phyloP scores from a whole-genome alignment of 2,797 vertebrate species.

The Phoeniculus purpureus region DNA sequence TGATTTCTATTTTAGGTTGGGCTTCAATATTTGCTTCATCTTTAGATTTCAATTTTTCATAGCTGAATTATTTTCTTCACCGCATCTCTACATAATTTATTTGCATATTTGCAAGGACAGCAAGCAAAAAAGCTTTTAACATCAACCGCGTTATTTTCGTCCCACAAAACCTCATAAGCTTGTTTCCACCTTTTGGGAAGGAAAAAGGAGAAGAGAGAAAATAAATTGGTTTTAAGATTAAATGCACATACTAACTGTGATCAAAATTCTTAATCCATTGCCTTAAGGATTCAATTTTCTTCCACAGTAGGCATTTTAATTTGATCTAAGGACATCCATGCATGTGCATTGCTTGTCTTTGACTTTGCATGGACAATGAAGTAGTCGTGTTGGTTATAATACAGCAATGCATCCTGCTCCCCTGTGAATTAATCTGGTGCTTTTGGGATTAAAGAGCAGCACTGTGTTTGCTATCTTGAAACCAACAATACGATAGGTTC shows the following conservation, averaged over 20 bases:
- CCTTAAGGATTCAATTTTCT: not conserved
- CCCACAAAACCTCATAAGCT: not conserved
- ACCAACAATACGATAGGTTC: not conserved
- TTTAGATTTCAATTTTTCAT: not conserved
- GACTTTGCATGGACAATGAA: not conserved
- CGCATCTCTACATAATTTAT: not conserved
- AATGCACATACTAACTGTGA: not conserved
- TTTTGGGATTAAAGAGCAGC: not conserved
- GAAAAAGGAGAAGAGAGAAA: not conserved
- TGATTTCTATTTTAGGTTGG: not conserved
- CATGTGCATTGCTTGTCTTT: not conserved
- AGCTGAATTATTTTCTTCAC: not conserved
- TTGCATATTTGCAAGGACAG: not conserved
- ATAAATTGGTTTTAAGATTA: not conserved
- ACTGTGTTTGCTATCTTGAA: not conserved
- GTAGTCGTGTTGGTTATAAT: not conserved
- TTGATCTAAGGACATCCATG: not conserved
- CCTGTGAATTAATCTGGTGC: not conserved
- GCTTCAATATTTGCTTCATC: not conserved
- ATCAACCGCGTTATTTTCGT: not conserved
- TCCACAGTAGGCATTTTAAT: not conserved
- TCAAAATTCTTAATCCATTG: not conserved
- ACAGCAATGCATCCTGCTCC: not conserved
- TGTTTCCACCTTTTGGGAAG: not conserved
- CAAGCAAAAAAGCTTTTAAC: not conserved